Evolutionary conservation across 2,113 vertebrate genomes (phyloP), one percentile per base, ranked within the genome.

Genomic region (Aythya baeri): DNA sequence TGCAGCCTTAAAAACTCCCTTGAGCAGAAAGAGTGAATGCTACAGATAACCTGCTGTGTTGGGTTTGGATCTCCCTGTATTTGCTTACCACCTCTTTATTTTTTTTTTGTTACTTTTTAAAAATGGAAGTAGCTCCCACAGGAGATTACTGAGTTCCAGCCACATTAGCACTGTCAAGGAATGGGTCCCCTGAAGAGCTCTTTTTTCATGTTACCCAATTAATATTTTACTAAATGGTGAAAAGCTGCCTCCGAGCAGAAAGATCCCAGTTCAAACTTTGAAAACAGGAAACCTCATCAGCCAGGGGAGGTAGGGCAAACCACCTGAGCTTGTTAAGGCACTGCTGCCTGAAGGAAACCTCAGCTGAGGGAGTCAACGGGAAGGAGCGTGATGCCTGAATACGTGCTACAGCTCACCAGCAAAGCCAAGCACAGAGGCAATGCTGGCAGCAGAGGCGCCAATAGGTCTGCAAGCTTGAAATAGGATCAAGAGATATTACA

Each of bases 321-420:
- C 76, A 83, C 52, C 65, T 65, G 68, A 41, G 38, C 38, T 91
- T 57, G n/a, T 63, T 81, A 90, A 88, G 66, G 62, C 43, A 65
- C 54, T 36, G 13, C 29, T 94, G 74, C 44, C 52, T 41, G 9
- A 78, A 89, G 92, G 86, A 88, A 85, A 67, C 22, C 70, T 50
- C 71, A n/a, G 34, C 38, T 50, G 52, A 82, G 75, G 52, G 55
- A 78, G 12, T 26, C 59, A 36, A 66, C 29, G 58, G 20, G 36
- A 50, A 88, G 29, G 23, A 5, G 8, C 1, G 12, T 0, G 6
- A 61, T 0, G 6, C 18, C 38, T 4, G 1, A 44, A 25, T 25
- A 57, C 1, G 1, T 26, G 22, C 49, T 27, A 5, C 54, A 65
- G 77, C 58, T 44, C 13, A 6, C 67, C 55, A 73, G 55, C 73